Evolutionary conservation across 2,113 vertebrate species (phyloP), one percentile per base, ranked within the genome.

Genomic region (Chiloscyllium plagiosum): DNA sequence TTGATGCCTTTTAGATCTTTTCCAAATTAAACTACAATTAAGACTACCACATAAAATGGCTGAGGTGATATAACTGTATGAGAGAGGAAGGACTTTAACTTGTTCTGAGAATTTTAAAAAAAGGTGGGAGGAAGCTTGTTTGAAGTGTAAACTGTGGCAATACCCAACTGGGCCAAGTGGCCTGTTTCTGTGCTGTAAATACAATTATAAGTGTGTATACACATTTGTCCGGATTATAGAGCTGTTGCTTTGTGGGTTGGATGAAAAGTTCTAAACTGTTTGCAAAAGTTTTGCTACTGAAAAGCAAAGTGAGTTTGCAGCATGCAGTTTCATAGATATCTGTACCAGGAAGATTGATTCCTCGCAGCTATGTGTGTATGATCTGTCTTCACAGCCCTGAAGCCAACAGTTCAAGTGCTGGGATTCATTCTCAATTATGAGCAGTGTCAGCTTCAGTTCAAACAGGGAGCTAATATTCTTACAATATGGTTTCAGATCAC

Each of bases 401-500:
- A 83, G 78, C n/a, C 37, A 17, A 42, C 17, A 83, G n/a, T 83
- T 83, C 78, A 83, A 83, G 78, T 5, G 78, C n/a, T 83, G n/a
- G 15, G 78, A 83, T 83, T 83, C n/a, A 83, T 83, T 83, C 78
- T 83, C 78, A 83, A 83, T 83, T 83, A 83, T 17, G n/a, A 42
- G n/a, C 37, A 83, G 78, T 42, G 13, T 37, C 78, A 83, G 78
- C 78, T 5, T 42, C 78, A 83, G 37, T 42, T 17, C 15, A 42
- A 83, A 15, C 78, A 83, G n/a, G 72, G n/a, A 83, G n/a, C 78
- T 83, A 83, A 83, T 42, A 83, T 83, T 42, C 78, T 80, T 76
- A 17, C n/a, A 17, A 37, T n/a, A 8, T 80, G 12, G n/a, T 80
- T 80, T 80, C 78, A 37, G 78, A 80, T 37, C 0, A 37, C 3